Base-by-base conservation (phyloP, 1,140 invertebrate species). In the Procambarus clarkii region DNA sequence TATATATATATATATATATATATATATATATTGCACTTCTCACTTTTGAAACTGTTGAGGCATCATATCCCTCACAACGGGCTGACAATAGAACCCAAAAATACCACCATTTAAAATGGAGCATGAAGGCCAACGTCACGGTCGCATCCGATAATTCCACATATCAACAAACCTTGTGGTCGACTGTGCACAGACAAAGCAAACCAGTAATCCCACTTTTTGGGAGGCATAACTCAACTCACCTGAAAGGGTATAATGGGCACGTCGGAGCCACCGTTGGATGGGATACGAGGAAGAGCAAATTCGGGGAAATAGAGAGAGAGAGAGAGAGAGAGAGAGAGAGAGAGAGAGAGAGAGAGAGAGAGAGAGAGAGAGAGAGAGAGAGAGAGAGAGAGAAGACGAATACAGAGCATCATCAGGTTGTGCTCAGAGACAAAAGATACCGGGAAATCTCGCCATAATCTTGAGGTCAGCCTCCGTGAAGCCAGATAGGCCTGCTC, bases 211-310 rank as follows among this genome's bases (percentile, higher is more conserved):
- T 85, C 83, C 46, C 83, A 15, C 69, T 11, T 44, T 34, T 85
- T 64, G 18, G 24, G 80, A 44, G 76, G 9, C 80, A 11, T 48
- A 45, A 82, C 34, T 82, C 48, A 82, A 60, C 50, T 44, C 50
- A n/a, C 48, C 50, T 60, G 80, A 82, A 82, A 82, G 80, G 60
- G 50, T 48, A 82, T 82, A 82, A 82, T 82, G 80, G 34, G 48
- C n/a, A 24, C n/a, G 50, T 82, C 80, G 60, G 54, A 82, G 24
- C 34, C 48, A 24, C 80, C 1, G 45, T 13, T n/a, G 80, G 45
- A 45, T 18, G 54, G 80, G n/a, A 82, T 21, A 50, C 7, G n/a
- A 58, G n/a, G 44, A 46, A 46, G 78, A 50, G 21, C n/a, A 78
- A 76, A 21, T 9, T 7, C 7, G 71, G n/a, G n/a, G n/a, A n/a